Evolutionary conservation across 1,140 invertebrate species (phyloP), one percentile per base, ranked within the genome.

Genomic region (Wasmannia auropunctata): DNA sequence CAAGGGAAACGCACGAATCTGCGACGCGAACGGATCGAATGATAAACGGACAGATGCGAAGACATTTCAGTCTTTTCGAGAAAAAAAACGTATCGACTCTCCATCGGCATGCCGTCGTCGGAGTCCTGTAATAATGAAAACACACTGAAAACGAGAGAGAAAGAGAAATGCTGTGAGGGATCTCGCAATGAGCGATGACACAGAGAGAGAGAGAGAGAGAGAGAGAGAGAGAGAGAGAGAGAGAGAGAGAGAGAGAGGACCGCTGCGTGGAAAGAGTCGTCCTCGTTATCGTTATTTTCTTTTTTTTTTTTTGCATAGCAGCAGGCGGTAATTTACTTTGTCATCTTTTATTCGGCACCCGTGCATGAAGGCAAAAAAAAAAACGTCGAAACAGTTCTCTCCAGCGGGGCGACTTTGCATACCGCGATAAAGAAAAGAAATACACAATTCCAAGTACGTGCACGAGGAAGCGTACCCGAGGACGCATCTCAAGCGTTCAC

Each of bases 341-440:
- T 77, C 60, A 40, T 7, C 37, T 77, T 86, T 67, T 77, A 37
- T 81, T 83, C 58, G 49, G 49, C 49, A 25, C 46, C 56, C 28
- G 25, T 40, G 74, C 88, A 79, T 40, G 58, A 63, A 40, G 54
- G 54, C 40, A 63, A 63, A 43, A n/a, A n/a, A n/a, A n/a, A n/a
- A n/a, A 43, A 51, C 3, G 31, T 56, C 19, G 19, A 81, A 56
- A 72, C 5, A 37, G 34, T 70, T 46, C 25, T 70, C 34, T 81
- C 16, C 11, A 37, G 16, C 28, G 25, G n/a, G 19, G 3, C 37
- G 16, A 43, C 3, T 40, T 69, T 40, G 49, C 34, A 25, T 22
- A 43, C 65, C 63, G 37, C 37, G 63, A 67, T 16, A 43, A 14
- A 8, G 46, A 46, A 25, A 69, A 28, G 34, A 34, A 10, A 19